Evolutionary conservation across 2,888 invertebrate species (phyloP).

Genomic region (Odontothrips loti): DNA sequence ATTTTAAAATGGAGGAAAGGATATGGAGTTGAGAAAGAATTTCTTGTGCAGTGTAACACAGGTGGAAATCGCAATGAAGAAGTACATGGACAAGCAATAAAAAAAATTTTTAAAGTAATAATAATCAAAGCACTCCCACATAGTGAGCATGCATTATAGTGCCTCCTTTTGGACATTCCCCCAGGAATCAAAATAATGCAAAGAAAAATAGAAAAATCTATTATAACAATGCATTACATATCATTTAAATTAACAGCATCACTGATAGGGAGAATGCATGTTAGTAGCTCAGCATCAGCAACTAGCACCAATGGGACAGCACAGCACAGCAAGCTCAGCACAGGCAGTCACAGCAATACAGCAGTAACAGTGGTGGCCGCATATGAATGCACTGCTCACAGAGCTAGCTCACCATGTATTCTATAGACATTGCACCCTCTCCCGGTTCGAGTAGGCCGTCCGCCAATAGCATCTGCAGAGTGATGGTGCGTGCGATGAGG

Average conservation of each 20-base stretch:
- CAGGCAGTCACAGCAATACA: background rate
- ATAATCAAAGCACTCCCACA: too few species aligned
- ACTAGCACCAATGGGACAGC: background rate
- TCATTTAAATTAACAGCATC: too few species aligned
- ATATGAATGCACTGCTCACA: background rate
- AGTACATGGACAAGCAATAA: background rate
- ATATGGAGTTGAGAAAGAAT: too few species aligned
- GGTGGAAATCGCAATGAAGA: background rate
- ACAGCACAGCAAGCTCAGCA: background rate
- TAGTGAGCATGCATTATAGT: too few species aligned
- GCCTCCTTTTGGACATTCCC: too few species aligned
- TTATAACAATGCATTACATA: too few species aligned
- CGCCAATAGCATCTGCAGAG: constrained; percentile 77
- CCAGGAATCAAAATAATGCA: too few species aligned
- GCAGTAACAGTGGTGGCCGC: constrained; percentile 1
- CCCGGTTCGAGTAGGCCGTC: constrained; percentile 82
- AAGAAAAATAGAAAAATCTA: too few species aligned
- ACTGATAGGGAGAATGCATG: too few species aligned
- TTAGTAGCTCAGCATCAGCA: too few species aligned
- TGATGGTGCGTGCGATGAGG: constrained; percentile 63
- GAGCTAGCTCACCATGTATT: constrained; percentile 66
- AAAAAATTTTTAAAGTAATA: background rate
- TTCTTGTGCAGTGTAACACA: too few species aligned
- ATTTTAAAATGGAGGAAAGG: too few species aligned
- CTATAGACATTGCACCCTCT: constrained; percentile 78